These are phyloP conservation scores for Xerus rutilus DNA, from an alignment of 2,797 vertebrate species.

Conservation along the genomic window DNA sequence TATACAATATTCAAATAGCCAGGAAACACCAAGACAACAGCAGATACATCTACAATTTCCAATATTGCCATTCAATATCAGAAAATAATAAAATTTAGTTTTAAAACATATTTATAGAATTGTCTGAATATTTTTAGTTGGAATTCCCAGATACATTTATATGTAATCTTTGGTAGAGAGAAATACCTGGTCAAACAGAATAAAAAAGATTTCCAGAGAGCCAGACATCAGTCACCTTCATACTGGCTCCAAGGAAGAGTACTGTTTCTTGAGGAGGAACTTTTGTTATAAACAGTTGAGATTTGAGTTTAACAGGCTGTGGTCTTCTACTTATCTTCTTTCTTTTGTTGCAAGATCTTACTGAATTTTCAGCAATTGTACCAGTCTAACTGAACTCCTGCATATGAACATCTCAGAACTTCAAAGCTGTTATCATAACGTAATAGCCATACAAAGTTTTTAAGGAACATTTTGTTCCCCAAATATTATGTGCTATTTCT, in stretches of 20 bases:
- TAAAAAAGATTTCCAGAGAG: neutral
- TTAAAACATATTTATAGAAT: neutral
- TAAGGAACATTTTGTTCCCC: neutral
- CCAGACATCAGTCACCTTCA: neutral
- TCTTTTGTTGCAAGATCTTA: neutral
- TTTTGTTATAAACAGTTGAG: neutral
- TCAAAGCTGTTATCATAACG: neutral
- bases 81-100: neutral
- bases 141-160: neutral
- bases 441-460: neutral
- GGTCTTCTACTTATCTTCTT: neutral
- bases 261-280: neutral
- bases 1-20: neutral
- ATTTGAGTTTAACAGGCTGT: neutral
- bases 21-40: neutral
- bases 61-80: neutral
- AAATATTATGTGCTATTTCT: neutral
- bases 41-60: neutral
- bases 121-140: neutral
- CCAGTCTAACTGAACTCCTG: neutral
- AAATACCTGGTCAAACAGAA: neutral
- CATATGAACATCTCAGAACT: neutral
- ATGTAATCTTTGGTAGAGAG: neutral
- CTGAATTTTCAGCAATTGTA: neutral
- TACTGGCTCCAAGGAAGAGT: accelerated